Evolutionary conservation across 30 jellyfish, hydroid and myxozoan species (phyloP).

Genomic region (Hydra vulgaris): DNA sequence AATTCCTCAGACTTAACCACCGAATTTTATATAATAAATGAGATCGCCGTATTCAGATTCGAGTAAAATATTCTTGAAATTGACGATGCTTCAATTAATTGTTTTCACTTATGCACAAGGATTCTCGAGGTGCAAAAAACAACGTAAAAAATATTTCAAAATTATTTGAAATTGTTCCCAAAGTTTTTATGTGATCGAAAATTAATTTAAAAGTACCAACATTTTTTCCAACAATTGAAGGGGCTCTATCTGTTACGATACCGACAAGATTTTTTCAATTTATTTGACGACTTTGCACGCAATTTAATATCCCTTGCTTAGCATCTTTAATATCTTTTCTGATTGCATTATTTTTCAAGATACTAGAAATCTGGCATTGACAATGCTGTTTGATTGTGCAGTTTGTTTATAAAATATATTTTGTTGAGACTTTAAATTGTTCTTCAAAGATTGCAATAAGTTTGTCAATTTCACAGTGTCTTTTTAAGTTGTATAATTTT

Average conservation of each 20-base stretch:
- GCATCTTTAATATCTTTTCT: background rate
- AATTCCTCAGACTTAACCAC: background rate
- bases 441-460: background rate
- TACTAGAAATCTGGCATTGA: background rate
- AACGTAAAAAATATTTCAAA: background rate
- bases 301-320: no score
- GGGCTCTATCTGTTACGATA: background rate
- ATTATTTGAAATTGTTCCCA: background rate
- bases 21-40: background rate
- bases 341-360: background rate
- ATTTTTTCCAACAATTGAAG: background rate
- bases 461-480: background rate
- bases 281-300: background rate
- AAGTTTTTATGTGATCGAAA: background rate
- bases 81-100: background rate
- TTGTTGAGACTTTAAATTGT: background rate
- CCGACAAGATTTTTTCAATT: background rate
- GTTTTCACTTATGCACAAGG: background rate
- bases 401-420: background rate
- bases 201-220: background rate
- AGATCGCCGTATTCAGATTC: conserved; percentile 15
- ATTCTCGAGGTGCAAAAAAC: background rate
- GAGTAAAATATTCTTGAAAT: conserved; percentile 2
- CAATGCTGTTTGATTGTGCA: background rate
- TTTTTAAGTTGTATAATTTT: background rate